A percentile compares a stretch with the other conserved stretches of the same genome.
phyloP scores from a whole-genome alignment of 2,797 vertebrate species.

The Parambassis ranga region DNA sequence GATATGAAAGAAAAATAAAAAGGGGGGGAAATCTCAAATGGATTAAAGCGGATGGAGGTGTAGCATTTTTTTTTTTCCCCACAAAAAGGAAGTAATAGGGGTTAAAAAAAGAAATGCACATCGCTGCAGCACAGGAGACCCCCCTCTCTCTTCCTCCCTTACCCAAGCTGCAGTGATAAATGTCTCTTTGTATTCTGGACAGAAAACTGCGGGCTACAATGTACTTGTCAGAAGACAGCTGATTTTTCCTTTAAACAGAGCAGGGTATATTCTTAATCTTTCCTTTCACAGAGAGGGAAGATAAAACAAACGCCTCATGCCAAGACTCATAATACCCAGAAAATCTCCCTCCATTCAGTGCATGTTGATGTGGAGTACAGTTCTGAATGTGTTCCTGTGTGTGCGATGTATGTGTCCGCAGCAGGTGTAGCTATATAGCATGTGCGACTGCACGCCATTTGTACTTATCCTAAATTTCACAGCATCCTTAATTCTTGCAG shows the following conservation, averaged over 20 bases:
- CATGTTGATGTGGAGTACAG: background rate
- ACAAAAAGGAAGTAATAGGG: conserved; percentile 65
- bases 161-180: conserved; percentile 83
- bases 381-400: background rate
- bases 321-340: conserved; percentile 64
- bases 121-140: conserved; percentile 57
- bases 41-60: conserved; percentile 57
- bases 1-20: conserved; percentile 49
- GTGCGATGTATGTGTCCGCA: conserved; percentile 6
- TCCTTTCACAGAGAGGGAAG: conserved; percentile 54
- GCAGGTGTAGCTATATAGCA: conserved; percentile 35
- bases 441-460: conserved; percentile 34
- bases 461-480: conserved; percentile 42
- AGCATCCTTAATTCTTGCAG: conserved; percentile 51
- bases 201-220: conserved; percentile 78
- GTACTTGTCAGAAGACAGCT: conserved; percentile 79
- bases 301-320: conserved; percentile 67
- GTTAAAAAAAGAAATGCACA: conserved; percentile 71
- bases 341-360: conserved; percentile 43
- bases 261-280: conserved; percentile 73
- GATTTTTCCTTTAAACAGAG: conserved; percentile 73
- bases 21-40: conserved; percentile 40
- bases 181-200: conserved; percentile 82
- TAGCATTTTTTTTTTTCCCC: conserved; percentile 56
- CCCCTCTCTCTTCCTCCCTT: conserved; percentile 51